phyloP scores from a whole-genome alignment of 2,113 vertebrate species.

The Lagenorhynchus albirostris region DNA sequence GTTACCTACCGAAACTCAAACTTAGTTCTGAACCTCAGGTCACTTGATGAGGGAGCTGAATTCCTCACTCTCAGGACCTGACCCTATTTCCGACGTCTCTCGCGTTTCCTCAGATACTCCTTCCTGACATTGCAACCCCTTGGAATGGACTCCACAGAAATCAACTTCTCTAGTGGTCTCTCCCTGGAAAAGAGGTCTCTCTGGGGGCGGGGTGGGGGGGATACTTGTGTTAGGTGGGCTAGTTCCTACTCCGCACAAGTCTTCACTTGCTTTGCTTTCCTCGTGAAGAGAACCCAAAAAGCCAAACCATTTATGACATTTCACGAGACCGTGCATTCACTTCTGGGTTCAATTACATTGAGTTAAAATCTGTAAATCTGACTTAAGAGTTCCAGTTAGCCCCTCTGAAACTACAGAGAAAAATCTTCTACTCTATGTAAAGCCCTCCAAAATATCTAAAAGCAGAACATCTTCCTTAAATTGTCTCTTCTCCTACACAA shows the following conservation, averaged over 20 bases:
- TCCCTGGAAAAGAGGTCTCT: not conserved
- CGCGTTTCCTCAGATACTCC: not conserved
- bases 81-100: not conserved
- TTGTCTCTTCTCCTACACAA: not conserved
- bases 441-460: not conserved
- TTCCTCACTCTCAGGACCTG: not conserved
- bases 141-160: not conserved
- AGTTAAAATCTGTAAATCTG: conserved; percentile 9
- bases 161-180: not conserved
- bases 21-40: not conserved
- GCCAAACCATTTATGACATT: not conserved
- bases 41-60: not conserved
- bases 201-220: too few relatives aligned
- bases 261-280: not conserved
- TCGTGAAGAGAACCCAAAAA: not conserved
- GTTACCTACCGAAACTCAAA: not conserved
- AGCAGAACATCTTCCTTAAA: not conserved
- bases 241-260: not conserved
- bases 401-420: not conserved
- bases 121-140: not conserved
- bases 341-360: not conserved
- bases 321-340: not conserved
- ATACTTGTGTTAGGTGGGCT: not conserved
- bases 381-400: not conserved
- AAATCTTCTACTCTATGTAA: not conserved